phyloP scores from a whole-genome alignment of 2,113 vertebrate species.

The Notarius quadriscutis region DNA sequence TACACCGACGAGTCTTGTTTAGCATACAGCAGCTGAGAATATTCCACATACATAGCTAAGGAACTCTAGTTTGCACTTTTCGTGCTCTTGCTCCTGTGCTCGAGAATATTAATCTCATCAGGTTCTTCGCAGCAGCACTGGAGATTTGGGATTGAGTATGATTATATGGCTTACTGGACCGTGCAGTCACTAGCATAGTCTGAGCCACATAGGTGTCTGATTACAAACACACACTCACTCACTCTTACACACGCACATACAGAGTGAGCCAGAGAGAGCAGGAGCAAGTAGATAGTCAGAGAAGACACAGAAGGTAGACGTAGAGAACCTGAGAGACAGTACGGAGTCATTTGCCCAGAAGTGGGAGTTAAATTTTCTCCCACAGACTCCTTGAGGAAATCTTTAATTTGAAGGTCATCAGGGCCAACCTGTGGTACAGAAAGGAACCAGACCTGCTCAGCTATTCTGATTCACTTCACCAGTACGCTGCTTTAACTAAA shows the following conservation, averaged over 20 bases:
- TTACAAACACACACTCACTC: conserved; percentile 59
- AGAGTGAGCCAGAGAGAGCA: conserved; percentile 40
- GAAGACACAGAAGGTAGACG: conserved; percentile 18
- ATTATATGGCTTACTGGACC: not conserved
- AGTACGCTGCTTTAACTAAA: not conserved
- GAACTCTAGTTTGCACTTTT: not conserved
- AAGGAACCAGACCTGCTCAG: conserved; percentile 29
- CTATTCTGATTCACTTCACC: conserved; percentile 13
- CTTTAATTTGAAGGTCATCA: conserved; percentile 64
- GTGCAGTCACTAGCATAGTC: conserved; percentile 45
- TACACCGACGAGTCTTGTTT: not conserved
- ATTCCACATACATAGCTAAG: not conserved
- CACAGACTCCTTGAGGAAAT: conserved; percentile 58
- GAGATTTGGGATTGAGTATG: not conserved
- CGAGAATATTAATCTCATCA: not conserved
- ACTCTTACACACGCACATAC: conserved; percentile 25
- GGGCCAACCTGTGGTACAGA: conserved; percentile 50
- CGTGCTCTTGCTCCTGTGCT: not conserved
- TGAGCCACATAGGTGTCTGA: conserved; percentile 63
- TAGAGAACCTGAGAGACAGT: not conserved
- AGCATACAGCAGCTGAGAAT: not conserved
- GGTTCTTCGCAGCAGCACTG: conserved; percentile 28
- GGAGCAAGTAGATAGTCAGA: conserved; percentile 20
- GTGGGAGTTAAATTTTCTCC: conserved; percentile 47
- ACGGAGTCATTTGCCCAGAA: conserved; percentile 25